These are phyloP conservation scores for Bombus picipes DNA, from an alignment of 1,140 invertebrate genomes.

Conservation along the genomic window DNA sequence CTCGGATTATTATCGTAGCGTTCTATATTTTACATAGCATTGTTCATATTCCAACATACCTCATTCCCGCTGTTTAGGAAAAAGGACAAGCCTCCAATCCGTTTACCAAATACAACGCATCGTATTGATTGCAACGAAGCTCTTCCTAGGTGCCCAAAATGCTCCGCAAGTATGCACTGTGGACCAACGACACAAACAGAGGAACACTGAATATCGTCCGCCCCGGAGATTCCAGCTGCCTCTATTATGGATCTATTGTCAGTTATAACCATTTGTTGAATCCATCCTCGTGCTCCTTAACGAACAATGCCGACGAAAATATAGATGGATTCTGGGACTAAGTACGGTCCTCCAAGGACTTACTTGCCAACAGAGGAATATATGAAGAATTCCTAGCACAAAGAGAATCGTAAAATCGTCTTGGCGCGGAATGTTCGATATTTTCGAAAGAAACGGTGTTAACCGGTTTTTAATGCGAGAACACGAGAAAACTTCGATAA, in stretches of 20 bases:
- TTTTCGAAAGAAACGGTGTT: background rate
- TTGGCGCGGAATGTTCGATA: background rate
- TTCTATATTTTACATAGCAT: background rate
- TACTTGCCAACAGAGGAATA: background rate
- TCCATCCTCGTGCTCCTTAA: slow-evolving; percentile 18
- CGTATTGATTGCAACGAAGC: background rate
- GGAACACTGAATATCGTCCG: slow-evolving; percentile 1
- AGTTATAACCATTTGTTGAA: slow-evolving; percentile 35
- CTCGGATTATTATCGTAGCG: background rate
- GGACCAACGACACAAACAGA: background rate
- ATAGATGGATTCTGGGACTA: background rate
- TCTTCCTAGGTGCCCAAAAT: background rate
- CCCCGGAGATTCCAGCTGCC: slow-evolving; percentile 3
- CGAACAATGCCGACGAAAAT: slow-evolving; percentile 27
- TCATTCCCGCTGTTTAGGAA: background rate
- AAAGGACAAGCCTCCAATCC: background rate
- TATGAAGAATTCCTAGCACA: background rate
- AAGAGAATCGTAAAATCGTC: background rate
- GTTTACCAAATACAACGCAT: background rate
- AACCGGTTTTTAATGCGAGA: background rate
- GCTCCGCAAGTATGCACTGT: slow-evolving; percentile 19
- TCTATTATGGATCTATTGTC: slow-evolving; percentile 43
- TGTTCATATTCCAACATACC: background rate
- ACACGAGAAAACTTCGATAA: background rate
- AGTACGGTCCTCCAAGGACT: slow-evolving; percentile 1